Percentiles rank a stretch among this genome's conserved stretches.
Conservation (phyloP, 2,888 invertebrate genomes). For the Lordiphosa fenestrarum region DNA sequence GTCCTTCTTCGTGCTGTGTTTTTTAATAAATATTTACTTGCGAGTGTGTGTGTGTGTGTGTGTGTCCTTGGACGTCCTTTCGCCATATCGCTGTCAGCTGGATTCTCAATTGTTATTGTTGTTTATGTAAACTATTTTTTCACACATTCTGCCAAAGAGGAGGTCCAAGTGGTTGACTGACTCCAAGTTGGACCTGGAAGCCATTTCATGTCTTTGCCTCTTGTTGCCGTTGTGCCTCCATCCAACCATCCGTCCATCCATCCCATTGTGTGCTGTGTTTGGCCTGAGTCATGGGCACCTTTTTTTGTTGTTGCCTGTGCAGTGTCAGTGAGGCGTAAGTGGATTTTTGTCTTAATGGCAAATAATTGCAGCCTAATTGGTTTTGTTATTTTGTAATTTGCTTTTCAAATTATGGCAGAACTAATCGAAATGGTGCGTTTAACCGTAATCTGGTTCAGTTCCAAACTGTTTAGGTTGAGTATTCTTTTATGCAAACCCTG, state of each 20-base stretch:
- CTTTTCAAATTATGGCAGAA: background rate
- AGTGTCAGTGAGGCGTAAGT: constrained; percentile 24
- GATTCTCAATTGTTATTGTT: constrained; percentile 28
- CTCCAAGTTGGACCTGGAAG: constrained; percentile 16
- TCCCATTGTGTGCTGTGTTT: constrained; percentile 9
- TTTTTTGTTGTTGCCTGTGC: constrained; percentile 6
- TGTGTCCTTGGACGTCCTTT: constrained; percentile 17
- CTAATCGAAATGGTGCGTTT: no score
- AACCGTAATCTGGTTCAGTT: no score
- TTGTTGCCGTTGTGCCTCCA: constrained; percentile 10
- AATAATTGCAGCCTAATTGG: constrained; percentile 65
- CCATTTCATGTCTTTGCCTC: constrained; percentile 33
- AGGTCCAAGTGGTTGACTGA: constrained; percentile 11
- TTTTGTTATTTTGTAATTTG: constrained; percentile 38
- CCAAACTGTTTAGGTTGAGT: no score
- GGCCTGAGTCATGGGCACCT: constrained; percentile 39
- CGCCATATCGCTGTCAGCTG: constrained; percentile 60
- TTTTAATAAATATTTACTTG: constrained; percentile 67
- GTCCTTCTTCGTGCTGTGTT: constrained; percentile 9
- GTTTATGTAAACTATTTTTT: constrained; percentile 53
- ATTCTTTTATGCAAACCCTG: no score
- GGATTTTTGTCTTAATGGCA: constrained; percentile 43
- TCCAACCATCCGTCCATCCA: background rate
- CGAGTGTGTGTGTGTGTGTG: constrained; percentile 21
- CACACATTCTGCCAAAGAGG: constrained; percentile 49